Base-by-base conservation (phyloP, 2,797 vertebrate genomes). In the Channa striata region DNA sequence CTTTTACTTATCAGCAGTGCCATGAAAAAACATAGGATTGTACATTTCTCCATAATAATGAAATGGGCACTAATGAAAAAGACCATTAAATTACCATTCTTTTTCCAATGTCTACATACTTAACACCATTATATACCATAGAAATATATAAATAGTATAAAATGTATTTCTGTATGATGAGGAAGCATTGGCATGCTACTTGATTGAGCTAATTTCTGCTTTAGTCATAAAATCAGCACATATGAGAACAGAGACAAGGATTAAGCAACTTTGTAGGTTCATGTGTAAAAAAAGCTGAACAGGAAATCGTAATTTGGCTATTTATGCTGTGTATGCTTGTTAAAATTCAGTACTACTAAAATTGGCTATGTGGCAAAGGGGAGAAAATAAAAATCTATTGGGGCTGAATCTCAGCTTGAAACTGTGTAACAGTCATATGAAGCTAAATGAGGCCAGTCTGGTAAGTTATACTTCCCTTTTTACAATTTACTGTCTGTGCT, bases 101-200 rank as follows among this genome's bases (percentile, higher is more conserved):
- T 59, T 62, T 74, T 80, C 72, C 75, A 84, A 68, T 77, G 82
- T 86, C 80, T 91, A 90, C 87, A 93, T 88, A 93, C 82, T 77
- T 83, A 85, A 92, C 87, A 91, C 83, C 77, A 89, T 91, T 88
- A 89, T 89, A 90, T 86, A 89, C 86, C 83, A 89, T 94, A 93
- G 91, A 95, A 94, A 94, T 94, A 93, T 94, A 94, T 92, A 94
- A 94, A 94, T 93, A 93, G 91, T 92, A 89, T 84, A 91, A 90
- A 88, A 91, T 81, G 21, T 86, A 83, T 34, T 74, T 66, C 78
- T 81, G 85, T 68, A 88, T 56, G 59, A 83, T 70, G 62, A 90
- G 87, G 85, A 87, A 92, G 89, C 88, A 81, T 62, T 84, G 87
- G 85, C 90, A 91, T 92, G 91, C 91, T 86, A 83, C 86, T 85